Percentiles rank a stretch among this genome's conserved stretches.
phyloP scores from a whole-genome alignment of 53 echinoderm and acorn worm species.

The Henricia sp. region DNA sequence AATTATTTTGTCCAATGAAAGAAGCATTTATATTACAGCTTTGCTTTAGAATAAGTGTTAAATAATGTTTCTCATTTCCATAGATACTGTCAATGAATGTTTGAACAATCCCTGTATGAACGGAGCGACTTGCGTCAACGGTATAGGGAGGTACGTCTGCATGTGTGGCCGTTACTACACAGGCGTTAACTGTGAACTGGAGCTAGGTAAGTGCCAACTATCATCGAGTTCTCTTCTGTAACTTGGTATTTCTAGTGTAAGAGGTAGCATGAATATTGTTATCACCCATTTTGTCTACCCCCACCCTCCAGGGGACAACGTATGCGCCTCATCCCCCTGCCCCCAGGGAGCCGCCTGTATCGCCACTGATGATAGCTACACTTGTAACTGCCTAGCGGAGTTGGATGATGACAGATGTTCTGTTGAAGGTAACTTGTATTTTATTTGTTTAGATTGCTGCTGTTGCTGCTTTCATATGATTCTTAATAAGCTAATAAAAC shows the following conservation, averaged over 20 bases:
- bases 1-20: too few species aligned
- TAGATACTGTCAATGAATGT: constrained; percentile 92
- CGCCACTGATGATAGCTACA: constrained; percentile 37
- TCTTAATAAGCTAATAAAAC: too few species aligned
- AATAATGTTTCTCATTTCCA: neutral
- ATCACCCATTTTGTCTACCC: neutral
- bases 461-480: too few species aligned
- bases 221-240: neutral
- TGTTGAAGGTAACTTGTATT: neutral
- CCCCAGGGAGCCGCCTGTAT: constrained; percentile 72
- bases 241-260: neutral
- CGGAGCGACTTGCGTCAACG: constrained; percentile 88
- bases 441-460: neutral
- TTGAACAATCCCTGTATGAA: constrained; percentile 78
- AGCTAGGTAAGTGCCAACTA: constrained; percentile 56
- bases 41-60: too few species aligned
- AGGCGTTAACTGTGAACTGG: constrained; percentile 77
- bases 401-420: constrained; percentile 51
- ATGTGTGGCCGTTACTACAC: constrained; percentile 74
- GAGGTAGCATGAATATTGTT: neutral
- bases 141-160: constrained; percentile 78
- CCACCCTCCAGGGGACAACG: constrained; percentile 58
- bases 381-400: constrained; percentile 82
- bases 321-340: constrained; percentile 73
- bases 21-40: too few species aligned